Conservation (phyloP, 2,113 vertebrate species). For the Antechinus flavipes region DNA sequence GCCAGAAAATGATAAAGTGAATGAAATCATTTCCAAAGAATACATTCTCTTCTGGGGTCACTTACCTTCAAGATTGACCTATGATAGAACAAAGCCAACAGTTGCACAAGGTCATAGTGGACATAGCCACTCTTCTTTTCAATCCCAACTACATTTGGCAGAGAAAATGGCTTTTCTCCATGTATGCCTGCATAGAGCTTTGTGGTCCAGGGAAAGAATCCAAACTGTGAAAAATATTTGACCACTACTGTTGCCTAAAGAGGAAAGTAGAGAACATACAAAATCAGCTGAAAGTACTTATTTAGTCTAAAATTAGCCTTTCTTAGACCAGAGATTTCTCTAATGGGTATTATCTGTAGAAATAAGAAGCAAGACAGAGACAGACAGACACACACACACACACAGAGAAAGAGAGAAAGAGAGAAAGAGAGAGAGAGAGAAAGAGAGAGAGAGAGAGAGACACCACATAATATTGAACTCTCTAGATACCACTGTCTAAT, state of each 20-base stretch:
- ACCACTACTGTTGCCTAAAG: slow-evolving; percentile 86
- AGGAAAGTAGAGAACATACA: neutral
- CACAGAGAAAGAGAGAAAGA: too few relatives aligned
- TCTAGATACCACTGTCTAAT: neutral
- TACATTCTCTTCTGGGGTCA: neutral
- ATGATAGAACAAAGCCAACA: slow-evolving; percentile 85
- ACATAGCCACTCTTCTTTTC: slow-evolving; percentile 85
- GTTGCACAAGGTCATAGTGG: slow-evolving; percentile 84
- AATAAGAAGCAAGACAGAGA: neutral
- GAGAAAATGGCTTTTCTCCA: slow-evolving; percentile 84
- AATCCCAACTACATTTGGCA: slow-evolving; percentile 84
- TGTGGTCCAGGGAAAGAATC: slow-evolving; percentile 89
- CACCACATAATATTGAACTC: neutral
- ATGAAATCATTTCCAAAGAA: fast-evolving
- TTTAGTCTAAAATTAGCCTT: neutral
- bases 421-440: too few relatives aligned
- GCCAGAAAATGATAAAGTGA: neutral
- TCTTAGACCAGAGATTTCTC: neutral
- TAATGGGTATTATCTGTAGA: neutral
- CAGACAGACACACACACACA: too few relatives aligned
- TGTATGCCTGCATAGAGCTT: slow-evolving; percentile 82
- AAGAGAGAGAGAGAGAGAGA: neutral
- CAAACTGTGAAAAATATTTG: slow-evolving; percentile 89
- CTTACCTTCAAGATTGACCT: slow-evolving; percentile 84
- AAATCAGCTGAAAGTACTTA: neutral